phyloP scores from a whole-genome alignment of 2,888 invertebrate species.

The Nymphalis urticae region DNA sequence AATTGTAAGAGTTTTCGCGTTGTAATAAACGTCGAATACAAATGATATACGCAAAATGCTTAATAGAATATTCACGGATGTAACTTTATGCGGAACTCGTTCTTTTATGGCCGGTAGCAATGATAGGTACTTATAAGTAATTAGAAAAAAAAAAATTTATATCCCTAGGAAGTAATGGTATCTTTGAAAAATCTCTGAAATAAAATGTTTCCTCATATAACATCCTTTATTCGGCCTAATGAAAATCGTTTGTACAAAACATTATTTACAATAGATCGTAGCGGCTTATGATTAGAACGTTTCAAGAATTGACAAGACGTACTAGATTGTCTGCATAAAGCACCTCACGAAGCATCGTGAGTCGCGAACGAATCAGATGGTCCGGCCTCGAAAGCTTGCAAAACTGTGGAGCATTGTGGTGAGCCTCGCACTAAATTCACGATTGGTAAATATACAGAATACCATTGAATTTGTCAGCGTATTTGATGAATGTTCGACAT shows the following conservation, averaged over 20 bases:
- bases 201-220: background rate
- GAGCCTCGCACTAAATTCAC: slow-evolving; percentile 67
- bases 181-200: background rate
- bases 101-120: slow-evolving; percentile 1
- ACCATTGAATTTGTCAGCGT: slow-evolving; percentile 52
- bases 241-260: background rate
- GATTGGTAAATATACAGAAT: slow-evolving; percentile 69
- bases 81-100: background rate
- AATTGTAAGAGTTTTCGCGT: background rate
- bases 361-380: slow-evolving; percentile 64
- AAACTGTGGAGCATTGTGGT: slow-evolving; percentile 68
- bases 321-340: slow-evolving; percentile 38
- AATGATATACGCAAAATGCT: slow-evolving; percentile 16
- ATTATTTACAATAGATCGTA: slow-evolving; percentile 15
- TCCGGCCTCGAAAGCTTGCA: slow-evolving; percentile 70
- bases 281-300: slow-evolving; percentile 31
- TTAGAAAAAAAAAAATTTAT: background rate
- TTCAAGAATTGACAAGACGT: slow-evolving; percentile 25
- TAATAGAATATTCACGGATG: background rate
- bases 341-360: slow-evolving; percentile 55
- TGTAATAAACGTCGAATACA: slow-evolving; percentile 16
- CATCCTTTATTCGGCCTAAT: too few relatives aligned
- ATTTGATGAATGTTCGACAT: slow-evolving; percentile 27
- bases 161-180: background rate
- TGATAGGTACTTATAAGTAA: background rate